A percentile compares a stretch with the other conserved stretches of the same genome.
Evolutionary conservation across 2,797 vertebrate genomes (phyloP).

Genomic region (Mastacembelus armatus): DNA sequence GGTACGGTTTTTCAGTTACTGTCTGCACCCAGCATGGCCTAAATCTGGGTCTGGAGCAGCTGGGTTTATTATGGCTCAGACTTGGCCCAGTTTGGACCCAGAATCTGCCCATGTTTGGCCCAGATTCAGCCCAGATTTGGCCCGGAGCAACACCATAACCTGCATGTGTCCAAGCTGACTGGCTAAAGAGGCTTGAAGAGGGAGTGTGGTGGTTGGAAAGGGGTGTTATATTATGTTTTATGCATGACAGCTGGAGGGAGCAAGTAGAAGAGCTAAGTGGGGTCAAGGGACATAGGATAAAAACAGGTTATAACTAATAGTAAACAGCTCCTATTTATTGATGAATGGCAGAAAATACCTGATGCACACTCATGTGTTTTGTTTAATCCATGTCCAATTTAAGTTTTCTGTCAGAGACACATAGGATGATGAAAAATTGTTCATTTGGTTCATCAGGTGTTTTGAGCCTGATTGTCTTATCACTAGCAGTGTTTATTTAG

Average conservation of each 20-base stretch:
- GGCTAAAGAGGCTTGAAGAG: slow-evolving; percentile 68
- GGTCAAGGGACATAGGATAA: slow-evolving; percentile 57
- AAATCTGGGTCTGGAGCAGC: slow-evolving; percentile 77
- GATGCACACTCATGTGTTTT: slow-evolving; percentile 35
- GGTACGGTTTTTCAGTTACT: slow-evolving; percentile 80
- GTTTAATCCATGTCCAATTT: not conserved
- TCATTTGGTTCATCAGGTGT: slow-evolving; percentile 65
- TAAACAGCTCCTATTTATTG: slow-evolving; percentile 15
- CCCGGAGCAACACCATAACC: slow-evolving; percentile 73
- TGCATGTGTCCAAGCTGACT: slow-evolving; percentile 73
- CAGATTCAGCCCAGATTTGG: slow-evolving; percentile 74
- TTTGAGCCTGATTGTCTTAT: slow-evolving; percentile 56
- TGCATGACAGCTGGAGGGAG: slow-evolving; percentile 67
- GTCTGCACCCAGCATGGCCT: slow-evolving; percentile 62
- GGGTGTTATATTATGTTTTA: slow-evolving; percentile 66
- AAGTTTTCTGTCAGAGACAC: slow-evolving; percentile 10
- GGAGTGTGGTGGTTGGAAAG: slow-evolving; percentile 37
- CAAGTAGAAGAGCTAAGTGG: slow-evolving; percentile 48
- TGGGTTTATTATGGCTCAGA: slow-evolving; percentile 49
- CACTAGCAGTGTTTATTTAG: slow-evolving; percentile 31
- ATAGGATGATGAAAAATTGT: not conserved
- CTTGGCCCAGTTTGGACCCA: slow-evolving; percentile 29
- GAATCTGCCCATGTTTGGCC: slow-evolving; percentile 44
- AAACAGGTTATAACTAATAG: slow-evolving; percentile 32
- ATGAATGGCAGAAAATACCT: slow-evolving; percentile 73